Evolutionary conservation across 2,797 vertebrate genomes (phyloP).

Genomic region (Sphenodon punctatus): DNA sequence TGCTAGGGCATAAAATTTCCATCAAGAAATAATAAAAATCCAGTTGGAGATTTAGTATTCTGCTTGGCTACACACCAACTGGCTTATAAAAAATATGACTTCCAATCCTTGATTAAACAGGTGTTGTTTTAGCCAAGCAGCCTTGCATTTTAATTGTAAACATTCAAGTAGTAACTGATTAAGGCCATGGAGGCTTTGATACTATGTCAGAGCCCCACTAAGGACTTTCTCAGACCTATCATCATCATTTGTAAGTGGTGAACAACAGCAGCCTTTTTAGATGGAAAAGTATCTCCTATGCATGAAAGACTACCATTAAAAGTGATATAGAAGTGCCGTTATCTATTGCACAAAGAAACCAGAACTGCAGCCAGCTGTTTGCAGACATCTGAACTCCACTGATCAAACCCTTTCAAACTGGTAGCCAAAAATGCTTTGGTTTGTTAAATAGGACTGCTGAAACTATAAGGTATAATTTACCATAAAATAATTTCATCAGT

Average conservation of each 20-base stretch:
- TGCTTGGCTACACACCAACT: not conserved
- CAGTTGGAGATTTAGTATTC: not conserved
- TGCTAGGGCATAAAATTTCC: no score
- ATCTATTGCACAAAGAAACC: not conserved
- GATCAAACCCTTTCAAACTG: not conserved
- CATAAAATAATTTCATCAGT: not conserved
- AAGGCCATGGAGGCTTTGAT: not conserved
- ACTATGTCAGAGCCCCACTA: not conserved
- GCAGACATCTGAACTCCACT: not conserved
- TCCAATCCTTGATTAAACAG: no score
- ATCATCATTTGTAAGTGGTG: not conserved
- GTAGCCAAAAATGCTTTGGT: not conserved
- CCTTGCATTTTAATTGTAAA: slow-evolving; percentile 34
- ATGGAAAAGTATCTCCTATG: not conserved
- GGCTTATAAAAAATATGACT: slow-evolving; percentile 11
- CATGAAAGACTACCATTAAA: not conserved
- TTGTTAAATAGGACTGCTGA: not conserved
- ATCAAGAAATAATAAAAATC: not conserved
- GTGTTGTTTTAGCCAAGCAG: slow-evolving; percentile 11
- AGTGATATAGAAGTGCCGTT: not conserved
- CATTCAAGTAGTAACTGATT: not conserved
- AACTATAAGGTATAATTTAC: not conserved
- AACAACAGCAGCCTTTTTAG: not conserved
- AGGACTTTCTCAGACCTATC: not conserved
- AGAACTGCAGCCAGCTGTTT: not conserved